Evolutionary conservation across 2,888 invertebrate species (phyloP), one percentile per base, ranked within the genome.

Genomic region (Amiota minor): DNA sequence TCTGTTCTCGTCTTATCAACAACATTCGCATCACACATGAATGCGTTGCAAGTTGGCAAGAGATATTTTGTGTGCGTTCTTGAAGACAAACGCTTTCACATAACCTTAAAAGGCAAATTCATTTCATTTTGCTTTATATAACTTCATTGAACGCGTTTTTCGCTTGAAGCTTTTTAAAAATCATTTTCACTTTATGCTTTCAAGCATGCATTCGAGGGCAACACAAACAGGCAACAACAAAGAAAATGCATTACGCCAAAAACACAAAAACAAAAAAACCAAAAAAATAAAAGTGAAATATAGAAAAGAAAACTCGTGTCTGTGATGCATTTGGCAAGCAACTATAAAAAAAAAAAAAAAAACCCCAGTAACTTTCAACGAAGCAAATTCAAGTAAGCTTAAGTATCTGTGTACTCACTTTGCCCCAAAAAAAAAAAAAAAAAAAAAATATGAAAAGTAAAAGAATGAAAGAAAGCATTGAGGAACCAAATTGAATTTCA

Each of bases 401-500:
- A 59, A 59, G 18, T 59, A 59, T 59, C 23, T 59, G 23, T 59
- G 12, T 59, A 18, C 18, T 20, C 16, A 53, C 53, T 53, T 53
- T 53, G 16, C 16, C 53, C 12, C 12, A 50, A 50, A 53, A 14
- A 50, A n/a, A 50, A 11, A 50, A 9, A 9, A n/a, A 56, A n/a
- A 56, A 16, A 56, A 18, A 56, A 59, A 59, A 59, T 59, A 20
- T 20, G 20, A 20, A 20, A 59, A 16, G 18, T 18, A 4, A 11
- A 4, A 20, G 11, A n/a, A 20, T 12, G n/a, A n/a, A 50, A 50
- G 53, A 12, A 50, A n/a, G 53, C 35, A 35, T 35, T 8, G 35
- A 50, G n/a, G n/a, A 65, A 65, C 16, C 65, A 68, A 68, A 50
- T 68, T 68, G 67, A 53, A 68, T 50, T 68, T 68, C 20, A 50